phyloP scores from a whole-genome alignment of 1,140 invertebrate species.

The Megalonaias nervosa region DNA sequence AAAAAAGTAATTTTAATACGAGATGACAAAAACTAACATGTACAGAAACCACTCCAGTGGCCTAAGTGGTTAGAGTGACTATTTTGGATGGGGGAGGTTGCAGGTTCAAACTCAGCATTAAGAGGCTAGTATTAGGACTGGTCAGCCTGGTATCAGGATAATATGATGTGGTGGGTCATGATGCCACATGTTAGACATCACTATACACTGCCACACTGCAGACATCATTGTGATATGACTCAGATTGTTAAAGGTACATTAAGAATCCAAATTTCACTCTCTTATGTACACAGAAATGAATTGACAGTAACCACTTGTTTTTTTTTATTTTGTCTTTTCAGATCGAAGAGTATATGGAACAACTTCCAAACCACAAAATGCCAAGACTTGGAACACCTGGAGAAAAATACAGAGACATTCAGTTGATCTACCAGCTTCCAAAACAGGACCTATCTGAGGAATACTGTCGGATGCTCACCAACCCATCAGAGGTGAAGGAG shows the following conservation, averaged over 20 bases:
- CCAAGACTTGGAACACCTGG: slow-evolving; percentile 96
- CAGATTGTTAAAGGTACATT: no score
- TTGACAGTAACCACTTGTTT: neutral
- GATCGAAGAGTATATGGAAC: slow-evolving; percentile 97
- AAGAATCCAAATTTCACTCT: neutral
- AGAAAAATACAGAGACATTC: slow-evolving; percentile 91
- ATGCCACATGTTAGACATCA: no score
- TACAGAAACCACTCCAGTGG: neutral
- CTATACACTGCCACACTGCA: no score
- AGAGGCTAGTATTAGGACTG: no score
- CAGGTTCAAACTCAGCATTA: no score
- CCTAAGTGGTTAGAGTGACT: no score
- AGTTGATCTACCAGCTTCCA: slow-evolving; percentile 91
- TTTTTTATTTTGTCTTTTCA: slow-evolving; percentile 74
- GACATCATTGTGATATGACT: no score
- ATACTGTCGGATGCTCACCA: slow-evolving; percentile 91
- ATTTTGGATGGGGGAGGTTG: no score
- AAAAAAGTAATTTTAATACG: no score
- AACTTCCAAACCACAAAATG: slow-evolving; percentile 96
- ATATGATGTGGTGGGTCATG: no score
- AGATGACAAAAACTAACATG: no score
- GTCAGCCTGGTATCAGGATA: no score
- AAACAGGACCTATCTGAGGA: slow-evolving; percentile 93
- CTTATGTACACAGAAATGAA: neutral
- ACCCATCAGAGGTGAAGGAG: slow-evolving; percentile 90